These are phyloP conservation scores for Cheilinus undulatus DNA, from an alignment of 2,113 vertebrate genomes.

Conservation along the genomic window DNA sequence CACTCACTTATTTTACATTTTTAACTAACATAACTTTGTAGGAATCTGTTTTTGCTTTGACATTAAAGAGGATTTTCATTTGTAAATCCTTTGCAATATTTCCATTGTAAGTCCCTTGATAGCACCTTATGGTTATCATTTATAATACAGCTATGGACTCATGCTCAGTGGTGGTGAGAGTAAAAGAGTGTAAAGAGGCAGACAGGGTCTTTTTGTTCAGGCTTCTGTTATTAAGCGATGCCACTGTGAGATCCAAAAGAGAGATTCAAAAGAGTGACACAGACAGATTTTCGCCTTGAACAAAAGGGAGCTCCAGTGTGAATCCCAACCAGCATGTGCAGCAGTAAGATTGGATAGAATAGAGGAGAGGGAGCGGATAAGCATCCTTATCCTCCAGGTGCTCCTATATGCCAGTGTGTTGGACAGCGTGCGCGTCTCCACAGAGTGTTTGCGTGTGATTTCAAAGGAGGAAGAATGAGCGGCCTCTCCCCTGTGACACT, in stretches of 20 bases:
- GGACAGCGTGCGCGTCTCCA: conserved; percentile 19
- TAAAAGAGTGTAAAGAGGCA: conserved; percentile 32
- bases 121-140: background rate
- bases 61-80: no score
- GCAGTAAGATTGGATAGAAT: conserved; percentile 50
- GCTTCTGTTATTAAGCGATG: conserved; percentile 54
- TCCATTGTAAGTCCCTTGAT: no score
- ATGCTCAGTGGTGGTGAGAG: conserved; percentile 19
- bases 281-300: conserved; percentile 58
- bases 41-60: no score
- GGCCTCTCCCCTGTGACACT: conserved; percentile 59
- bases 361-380: conserved; percentile 45
- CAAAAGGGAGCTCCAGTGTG: conserved; percentile 44
- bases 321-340: conserved; percentile 56
- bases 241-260: conserved; percentile 41
- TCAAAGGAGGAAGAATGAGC: conserved; percentile 65
- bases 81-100: no score
- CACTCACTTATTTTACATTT: no score
- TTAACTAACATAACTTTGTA: no score
- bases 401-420: conserved; percentile 46
- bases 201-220: conserved; percentile 50
- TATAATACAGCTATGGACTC: conserved; percentile 27
- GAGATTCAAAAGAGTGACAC: conserved; percentile 58
- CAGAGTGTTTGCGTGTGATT: conserved; percentile 45
- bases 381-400: conserved; percentile 46